Conservation (phyloP, 2,888 invertebrate species). For the Yponomeuta sedellus region DNA sequence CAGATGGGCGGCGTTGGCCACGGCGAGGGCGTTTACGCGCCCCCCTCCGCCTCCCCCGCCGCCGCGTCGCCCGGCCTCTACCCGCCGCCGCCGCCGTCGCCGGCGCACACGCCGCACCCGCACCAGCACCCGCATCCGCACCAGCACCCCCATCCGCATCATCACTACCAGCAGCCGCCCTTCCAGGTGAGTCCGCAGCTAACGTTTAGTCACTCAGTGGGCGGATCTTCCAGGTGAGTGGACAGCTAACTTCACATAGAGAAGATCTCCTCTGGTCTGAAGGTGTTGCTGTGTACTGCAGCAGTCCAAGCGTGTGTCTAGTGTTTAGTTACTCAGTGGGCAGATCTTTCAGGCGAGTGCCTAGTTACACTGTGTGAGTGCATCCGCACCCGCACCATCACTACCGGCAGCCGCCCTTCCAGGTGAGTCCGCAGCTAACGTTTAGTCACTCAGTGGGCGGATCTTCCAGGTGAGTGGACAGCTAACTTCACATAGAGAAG, state of each 20-base stretch:
- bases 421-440: conserved; percentile 33
- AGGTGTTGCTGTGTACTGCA: no score
- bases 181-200: conserved; percentile 33
- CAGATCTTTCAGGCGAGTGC: not conserved
- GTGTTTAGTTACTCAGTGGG: no score
- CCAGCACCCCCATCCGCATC: conserved; percentile 28
- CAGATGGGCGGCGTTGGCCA: conserved; percentile 40
- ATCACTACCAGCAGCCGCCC: conserved; percentile 66
- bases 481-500: no score
- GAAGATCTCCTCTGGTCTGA: no score
- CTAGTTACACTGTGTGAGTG: no score
- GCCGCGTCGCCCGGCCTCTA: conserved; percentile 66
- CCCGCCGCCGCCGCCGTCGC: conserved; percentile 69
- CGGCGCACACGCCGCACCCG: conserved; percentile 66
- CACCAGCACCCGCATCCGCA: conserved; percentile 34
- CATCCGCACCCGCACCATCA: conserved; percentile 36
- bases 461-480: not conserved
- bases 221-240: not conserved
- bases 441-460: no score
- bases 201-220: no score
- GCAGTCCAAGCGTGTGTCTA: no score
- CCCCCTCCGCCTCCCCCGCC: conserved; percentile 58
- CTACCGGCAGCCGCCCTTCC: conserved; percentile 65
- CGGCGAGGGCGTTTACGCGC: conserved; percentile 39
- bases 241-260: no score